Percentiles rank a stretch among this genome's conserved stretches.
Evolutionary conservation across 2,888 invertebrate genomes (phyloP).

Genomic region (Subacronicta megacephala): DNA sequence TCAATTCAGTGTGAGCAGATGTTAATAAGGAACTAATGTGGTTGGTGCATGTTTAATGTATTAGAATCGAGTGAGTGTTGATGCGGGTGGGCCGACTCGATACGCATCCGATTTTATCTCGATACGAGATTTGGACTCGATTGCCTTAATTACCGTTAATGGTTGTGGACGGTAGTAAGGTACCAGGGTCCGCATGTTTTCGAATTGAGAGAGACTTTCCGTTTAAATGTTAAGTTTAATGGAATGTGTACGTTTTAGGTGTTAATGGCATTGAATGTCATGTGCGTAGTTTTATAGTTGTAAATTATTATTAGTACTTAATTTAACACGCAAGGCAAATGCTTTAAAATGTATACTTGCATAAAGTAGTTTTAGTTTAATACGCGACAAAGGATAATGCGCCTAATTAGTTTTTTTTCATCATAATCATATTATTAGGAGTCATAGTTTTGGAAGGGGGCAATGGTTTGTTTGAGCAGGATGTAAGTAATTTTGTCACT

Average conservation of each 20-base stretch:
- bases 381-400: background rate
- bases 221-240: background rate
- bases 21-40: conserved; percentile 74
- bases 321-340: background rate
- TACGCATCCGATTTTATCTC: conserved; percentile 82
- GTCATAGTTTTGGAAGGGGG: no score
- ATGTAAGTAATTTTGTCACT: no score
- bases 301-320: background rate
- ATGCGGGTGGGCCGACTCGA: conserved; percentile 82
- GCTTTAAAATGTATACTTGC: background rate
- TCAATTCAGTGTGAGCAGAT: conserved; percentile 65
- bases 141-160: conserved; percentile 88
- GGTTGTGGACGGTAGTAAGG: conserved; percentile 71
- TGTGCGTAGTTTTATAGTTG: background rate
- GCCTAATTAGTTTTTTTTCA: no score
- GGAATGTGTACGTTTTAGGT: conserved; percentile 3
- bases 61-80: conserved; percentile 69
- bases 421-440: no score
- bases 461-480: no score
- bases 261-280: conserved; percentile 1
- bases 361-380: background rate
- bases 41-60: conserved; percentile 83
- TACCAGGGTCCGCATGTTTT: conserved; percentile 60
- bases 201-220: conserved; percentile 34
- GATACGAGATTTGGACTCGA: conserved; percentile 82